Conservation (phyloP, 2,888 invertebrate genomes). For the Tenthredo amoena region DNA sequence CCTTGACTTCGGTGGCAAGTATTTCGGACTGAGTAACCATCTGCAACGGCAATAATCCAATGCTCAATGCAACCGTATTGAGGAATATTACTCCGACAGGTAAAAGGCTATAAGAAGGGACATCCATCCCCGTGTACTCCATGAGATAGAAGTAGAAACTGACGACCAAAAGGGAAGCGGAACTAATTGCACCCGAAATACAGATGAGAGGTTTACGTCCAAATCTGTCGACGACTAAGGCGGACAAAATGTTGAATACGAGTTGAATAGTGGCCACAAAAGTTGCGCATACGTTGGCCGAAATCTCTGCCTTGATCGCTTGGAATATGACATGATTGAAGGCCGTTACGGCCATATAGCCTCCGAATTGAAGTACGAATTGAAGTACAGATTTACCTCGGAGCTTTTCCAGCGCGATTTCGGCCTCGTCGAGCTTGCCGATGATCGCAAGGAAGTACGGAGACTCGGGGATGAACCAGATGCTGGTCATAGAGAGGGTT, state of each 20-base stretch:
- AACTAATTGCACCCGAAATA: slow-evolving; percentile 67
- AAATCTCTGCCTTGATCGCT: slow-evolving; percentile 61
- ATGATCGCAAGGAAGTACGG: slow-evolving; percentile 75
- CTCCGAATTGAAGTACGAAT: slow-evolving; percentile 78
- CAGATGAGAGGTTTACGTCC: slow-evolving; percentile 78
- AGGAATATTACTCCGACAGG: slow-evolving; percentile 62
- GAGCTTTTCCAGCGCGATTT: slow-evolving; percentile 75
- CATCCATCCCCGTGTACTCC: slow-evolving; percentile 60
- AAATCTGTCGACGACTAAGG: slow-evolving; percentile 75
- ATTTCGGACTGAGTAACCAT: slow-evolving; percentile 64
- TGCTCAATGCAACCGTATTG: slow-evolving; percentile 63
- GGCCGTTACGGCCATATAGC: slow-evolving; percentile 70
- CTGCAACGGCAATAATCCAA: slow-evolving; percentile 61
- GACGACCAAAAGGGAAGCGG: slow-evolving; percentile 62
- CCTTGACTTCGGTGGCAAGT: slow-evolving; percentile 65
- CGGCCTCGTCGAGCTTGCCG: slow-evolving; percentile 74
- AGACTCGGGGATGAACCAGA: slow-evolving; percentile 79
- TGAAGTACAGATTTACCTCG: no score
- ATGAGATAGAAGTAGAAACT: slow-evolving; percentile 62
- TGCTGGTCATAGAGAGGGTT: slow-evolving; percentile 69
- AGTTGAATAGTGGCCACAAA: slow-evolving; percentile 66
- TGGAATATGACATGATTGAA: slow-evolving; percentile 78
- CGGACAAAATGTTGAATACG: slow-evolving; percentile 69
- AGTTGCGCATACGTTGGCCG: slow-evolving; percentile 65
- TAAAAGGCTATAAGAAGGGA: slow-evolving; percentile 56